Evolutionary conservation across 2,888 invertebrate species (phyloP).

Genomic region (Schrankia costaestrigalis): DNA sequence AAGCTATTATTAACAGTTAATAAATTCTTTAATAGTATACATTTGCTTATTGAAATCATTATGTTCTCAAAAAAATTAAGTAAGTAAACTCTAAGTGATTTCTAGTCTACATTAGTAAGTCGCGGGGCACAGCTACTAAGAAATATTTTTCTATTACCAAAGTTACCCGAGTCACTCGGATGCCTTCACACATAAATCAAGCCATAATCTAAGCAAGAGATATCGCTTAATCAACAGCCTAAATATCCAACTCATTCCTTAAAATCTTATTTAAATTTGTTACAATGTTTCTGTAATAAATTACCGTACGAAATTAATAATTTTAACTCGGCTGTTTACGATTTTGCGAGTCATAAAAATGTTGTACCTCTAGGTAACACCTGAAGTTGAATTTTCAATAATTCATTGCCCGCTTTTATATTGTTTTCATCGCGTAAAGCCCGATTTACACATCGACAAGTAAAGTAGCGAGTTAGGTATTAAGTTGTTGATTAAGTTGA

Average conservation of each 20-base stretch:
- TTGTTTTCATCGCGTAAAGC: constrained; percentile 7
- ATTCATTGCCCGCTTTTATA: constrained; percentile 6
- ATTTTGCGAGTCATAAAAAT: constrained; percentile 16
- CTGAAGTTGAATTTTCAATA: constrained; percentile 17
- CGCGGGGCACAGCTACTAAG: no score
- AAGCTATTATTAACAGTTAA: no score
- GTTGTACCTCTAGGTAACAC: constrained; percentile 13
- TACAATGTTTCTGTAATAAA: constrained; percentile 4
- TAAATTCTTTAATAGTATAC: no score
- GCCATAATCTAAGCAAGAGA: constrained; percentile 7
- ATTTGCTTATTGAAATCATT: no score
- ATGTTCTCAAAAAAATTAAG: no score
- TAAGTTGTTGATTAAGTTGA: no score
- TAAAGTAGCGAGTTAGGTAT: no score
- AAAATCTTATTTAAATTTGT: constrained; percentile 14
- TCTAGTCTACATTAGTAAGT: no score
- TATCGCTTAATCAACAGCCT: constrained; percentile 6
- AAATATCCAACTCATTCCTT: constrained; percentile 4
- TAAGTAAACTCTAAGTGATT: no score
- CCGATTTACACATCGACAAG: no score
- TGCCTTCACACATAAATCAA: constrained; percentile 16
- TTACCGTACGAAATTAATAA: constrained; percentile 8
- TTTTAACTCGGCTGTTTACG: constrained; percentile 6
- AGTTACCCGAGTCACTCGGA: no score
- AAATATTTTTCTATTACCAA: no score